phyloP scores from a whole-genome alignment of 2,888 invertebrate species.

The Ophioninae sp. region DNA sequence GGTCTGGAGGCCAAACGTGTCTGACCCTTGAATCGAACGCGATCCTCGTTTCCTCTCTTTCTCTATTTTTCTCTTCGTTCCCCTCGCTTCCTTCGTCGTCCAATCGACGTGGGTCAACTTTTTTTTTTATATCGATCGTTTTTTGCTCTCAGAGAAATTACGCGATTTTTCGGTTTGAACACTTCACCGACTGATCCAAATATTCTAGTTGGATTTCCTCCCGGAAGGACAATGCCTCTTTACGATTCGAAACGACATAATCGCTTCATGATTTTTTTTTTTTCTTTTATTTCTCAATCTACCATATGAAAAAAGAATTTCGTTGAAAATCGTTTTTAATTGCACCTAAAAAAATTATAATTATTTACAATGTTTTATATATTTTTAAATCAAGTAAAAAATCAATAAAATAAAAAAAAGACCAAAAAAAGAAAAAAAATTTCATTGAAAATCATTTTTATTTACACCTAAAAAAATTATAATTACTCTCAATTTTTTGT shows the following conservation, averaged over 20 bases:
- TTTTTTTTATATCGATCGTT: slow-evolving; percentile 36
- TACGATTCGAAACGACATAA: not conserved
- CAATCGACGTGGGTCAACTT: slow-evolving; percentile 33
- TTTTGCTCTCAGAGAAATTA: slow-evolving; percentile 13
- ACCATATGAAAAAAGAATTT: not conserved
- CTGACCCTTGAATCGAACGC: slow-evolving; percentile 54
- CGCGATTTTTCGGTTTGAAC: slow-evolving; percentile 8
- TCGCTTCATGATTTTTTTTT: not conserved
- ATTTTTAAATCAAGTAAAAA: no score
- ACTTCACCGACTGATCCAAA: not conserved
- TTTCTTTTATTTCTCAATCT: not conserved
- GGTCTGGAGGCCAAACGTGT: slow-evolving; percentile 52
- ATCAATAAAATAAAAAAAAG: no score
- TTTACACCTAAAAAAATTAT: no score
- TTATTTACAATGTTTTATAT: not conserved
- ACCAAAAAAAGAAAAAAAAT: no score
- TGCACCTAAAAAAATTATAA: not conserved
- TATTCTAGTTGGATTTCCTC: not conserved
- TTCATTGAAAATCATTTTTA: no score
- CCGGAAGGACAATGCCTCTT: no score
- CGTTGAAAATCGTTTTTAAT: not conserved
- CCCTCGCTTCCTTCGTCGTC: slow-evolving; percentile 30
- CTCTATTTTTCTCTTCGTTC: slow-evolving; percentile 10
- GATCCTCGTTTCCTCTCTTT: slow-evolving; percentile 14
- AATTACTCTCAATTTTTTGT: no score